These are phyloP conservation scores for Cardiocondyla obscurior DNA, from an alignment of 1,140 invertebrate genomes.

Conservation along the genomic window DNA sequence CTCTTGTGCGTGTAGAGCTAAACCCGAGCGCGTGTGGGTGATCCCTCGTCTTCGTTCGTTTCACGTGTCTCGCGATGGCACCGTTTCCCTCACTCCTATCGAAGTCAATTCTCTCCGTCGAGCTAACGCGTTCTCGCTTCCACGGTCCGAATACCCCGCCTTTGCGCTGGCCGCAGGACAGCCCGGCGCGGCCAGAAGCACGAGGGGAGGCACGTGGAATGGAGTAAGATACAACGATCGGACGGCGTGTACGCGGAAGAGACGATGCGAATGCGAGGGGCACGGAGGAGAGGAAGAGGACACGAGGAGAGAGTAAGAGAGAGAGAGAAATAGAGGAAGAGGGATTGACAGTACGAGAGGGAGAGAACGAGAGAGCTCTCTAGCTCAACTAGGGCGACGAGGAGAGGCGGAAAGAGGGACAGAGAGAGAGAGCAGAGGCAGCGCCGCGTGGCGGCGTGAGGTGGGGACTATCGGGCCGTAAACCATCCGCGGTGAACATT, in stretches of 20 bases:
- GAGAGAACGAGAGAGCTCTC: slow-evolving; percentile 37
- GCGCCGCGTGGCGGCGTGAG: slow-evolving; percentile 83
- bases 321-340: slow-evolving; percentile 12
- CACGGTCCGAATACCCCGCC: slow-evolving; percentile 75
- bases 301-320: slow-evolving; percentile 28
- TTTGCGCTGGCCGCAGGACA: slow-evolving; percentile 76
- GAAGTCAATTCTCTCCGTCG: slow-evolving; percentile 54
- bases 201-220: slow-evolving; percentile 76
- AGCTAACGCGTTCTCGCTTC: slow-evolving; percentile 54
- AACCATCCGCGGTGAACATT: slow-evolving; percentile 85
- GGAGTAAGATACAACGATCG: slow-evolving; percentile 79
- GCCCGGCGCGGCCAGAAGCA: slow-evolving; percentile 68
- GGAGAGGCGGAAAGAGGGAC: slow-evolving; percentile 65
- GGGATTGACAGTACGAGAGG: slow-evolving; percentile 12
- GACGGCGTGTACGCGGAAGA: slow-evolving; percentile 1
- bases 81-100: slow-evolving; percentile 48
- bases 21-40: slow-evolving; percentile 42
- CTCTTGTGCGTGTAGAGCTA: slow-evolving; percentile 61
- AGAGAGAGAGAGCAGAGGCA: slow-evolving; percentile 78
- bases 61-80: slow-evolving; percentile 49
- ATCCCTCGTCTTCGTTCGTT: slow-evolving; percentile 76
- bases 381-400: slow-evolving; percentile 41
- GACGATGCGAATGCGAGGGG: slow-evolving; percentile 30
- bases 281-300: not conserved
- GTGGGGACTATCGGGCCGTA: slow-evolving; percentile 84